Evolutionary conservation across 2,113 vertebrate genomes (phyloP).

Genomic region (Hemichromis elongatus): DNA sequence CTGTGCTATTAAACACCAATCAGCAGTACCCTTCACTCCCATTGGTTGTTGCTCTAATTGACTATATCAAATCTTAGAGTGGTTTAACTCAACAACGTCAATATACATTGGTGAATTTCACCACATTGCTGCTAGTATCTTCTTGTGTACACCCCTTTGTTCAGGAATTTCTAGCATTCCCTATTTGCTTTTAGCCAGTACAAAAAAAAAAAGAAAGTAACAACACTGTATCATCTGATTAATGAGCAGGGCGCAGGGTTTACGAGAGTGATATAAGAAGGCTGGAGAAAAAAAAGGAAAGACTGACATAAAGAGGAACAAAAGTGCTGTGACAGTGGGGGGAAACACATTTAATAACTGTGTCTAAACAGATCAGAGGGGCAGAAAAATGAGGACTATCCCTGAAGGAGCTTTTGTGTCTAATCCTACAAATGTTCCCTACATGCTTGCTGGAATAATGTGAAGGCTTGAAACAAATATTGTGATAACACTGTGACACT

Average conservation of each 20-base stretch:
- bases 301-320: background rate
- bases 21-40: background rate
- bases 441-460: slow-evolving; percentile 25
- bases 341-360: slow-evolving; percentile 22
- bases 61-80: background rate
- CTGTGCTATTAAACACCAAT: background rate
- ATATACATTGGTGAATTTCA: background rate
- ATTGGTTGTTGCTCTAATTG: background rate
- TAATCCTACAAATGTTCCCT: slow-evolving; percentile 48
- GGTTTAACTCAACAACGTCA: background rate
- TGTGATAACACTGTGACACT: slow-evolving; percentile 14
- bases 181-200: background rate
- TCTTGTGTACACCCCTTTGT: background rate
- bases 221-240: background rate
- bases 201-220: background rate
- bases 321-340: background rate
- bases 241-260: background rate
- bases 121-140: background rate
- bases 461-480: slow-evolving; percentile 44
- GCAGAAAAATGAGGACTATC: slow-evolving; percentile 32
- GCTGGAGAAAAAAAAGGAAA: background rate
- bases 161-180: background rate
- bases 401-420: slow-evolving; percentile 37
- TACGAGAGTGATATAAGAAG: background rate
- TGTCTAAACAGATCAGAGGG: slow-evolving; percentile 39